Evolutionary conservation across 2,888 invertebrate genomes (phyloP), one percentile per base, ranked within the genome.

Genomic region (Phanerotoma sp.): DNA sequence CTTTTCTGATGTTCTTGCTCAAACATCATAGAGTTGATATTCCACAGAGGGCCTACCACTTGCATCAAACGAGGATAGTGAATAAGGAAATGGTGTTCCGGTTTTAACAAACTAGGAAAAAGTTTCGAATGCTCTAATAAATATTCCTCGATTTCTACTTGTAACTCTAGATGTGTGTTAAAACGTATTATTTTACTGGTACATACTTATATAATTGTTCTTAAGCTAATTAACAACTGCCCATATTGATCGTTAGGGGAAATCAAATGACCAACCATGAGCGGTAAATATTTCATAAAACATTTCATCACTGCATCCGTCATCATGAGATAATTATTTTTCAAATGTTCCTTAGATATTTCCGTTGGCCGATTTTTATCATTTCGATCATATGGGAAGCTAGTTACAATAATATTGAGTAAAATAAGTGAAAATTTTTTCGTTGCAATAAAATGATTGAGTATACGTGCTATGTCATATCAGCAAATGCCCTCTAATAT

Each of bases 21-120:
- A 22, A 42, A 61, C 7, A 62, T 51, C 16, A 63, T 46, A 32
- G 35, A 54, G 30, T 47, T 57, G 15, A 61, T 57, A 56, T 62
- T 59, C 47, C 56, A 51, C 20, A 66, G 32, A n/a, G 63, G 59
- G 6, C 63, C 64, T 21, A 63, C 32, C 4, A 42, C n/a, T 33
- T 53, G 21, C 62, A 64, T 62, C 16, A 58, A 48, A 5, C 50
- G 35, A n/a, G 59, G 44, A 33, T 65, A 63, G 38, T 64, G 63
- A 7, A 58, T 30, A 1, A 65, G 45, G 40, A 60, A 58, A 56
- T 66, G 61, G 50, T 65, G 62, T 51, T 66, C 62, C 7, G 62
- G 61, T 42, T 61, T 60, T n/a, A n/a, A n/a, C n/a, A n/a, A n/a
- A n/a, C n/a, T n/a, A n/a, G 53, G 56, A 40, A 60, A 59, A 7